Conservation (phyloP, 2,888 invertebrate species). For the Cancer borealis region DNA sequence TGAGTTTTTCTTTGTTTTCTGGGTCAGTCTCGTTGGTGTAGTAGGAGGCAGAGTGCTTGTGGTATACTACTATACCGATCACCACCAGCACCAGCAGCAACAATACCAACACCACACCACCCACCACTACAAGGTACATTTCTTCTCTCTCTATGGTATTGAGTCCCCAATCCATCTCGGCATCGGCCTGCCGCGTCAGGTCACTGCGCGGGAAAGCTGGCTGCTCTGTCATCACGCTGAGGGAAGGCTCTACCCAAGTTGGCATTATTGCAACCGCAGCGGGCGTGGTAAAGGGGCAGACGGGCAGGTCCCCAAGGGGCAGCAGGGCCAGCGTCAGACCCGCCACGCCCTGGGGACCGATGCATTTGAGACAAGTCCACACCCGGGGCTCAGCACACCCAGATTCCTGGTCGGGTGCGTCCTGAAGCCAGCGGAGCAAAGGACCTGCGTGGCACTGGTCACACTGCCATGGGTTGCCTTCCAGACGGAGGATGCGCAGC, state of each 20-base stretch:
- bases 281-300: conserved; percentile 71
- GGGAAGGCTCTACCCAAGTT: conserved; percentile 67
- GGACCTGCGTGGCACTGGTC: conserved; percentile 79
- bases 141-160: conserved; percentile 63
- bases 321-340: conserved; percentile 77
- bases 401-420: conserved; percentile 77
- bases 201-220: conserved; percentile 72
- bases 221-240: conserved; percentile 65
- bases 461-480: conserved; percentile 79
- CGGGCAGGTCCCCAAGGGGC: conserved; percentile 76
- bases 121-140: conserved; percentile 81
- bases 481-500: conserved; percentile 77
- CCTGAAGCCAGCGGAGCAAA: conserved; percentile 78
- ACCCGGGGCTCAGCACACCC: conserved; percentile 76
- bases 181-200: conserved; percentile 70
- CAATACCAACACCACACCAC: conserved; percentile 82
- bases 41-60: conserved; percentile 87
- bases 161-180: conserved; percentile 66
- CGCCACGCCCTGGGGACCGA: conserved; percentile 73
- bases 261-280: conserved; percentile 66
- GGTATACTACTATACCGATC: conserved; percentile 84
- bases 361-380: conserved; percentile 76
- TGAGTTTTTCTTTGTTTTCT: conserved; percentile 78
- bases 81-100: conserved; percentile 82
- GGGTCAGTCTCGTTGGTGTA: conserved; percentile 89